phyloP scores from a whole-genome alignment of 2,113 vertebrate genomes.

The Myrmecophaga tridactyla region DNA sequence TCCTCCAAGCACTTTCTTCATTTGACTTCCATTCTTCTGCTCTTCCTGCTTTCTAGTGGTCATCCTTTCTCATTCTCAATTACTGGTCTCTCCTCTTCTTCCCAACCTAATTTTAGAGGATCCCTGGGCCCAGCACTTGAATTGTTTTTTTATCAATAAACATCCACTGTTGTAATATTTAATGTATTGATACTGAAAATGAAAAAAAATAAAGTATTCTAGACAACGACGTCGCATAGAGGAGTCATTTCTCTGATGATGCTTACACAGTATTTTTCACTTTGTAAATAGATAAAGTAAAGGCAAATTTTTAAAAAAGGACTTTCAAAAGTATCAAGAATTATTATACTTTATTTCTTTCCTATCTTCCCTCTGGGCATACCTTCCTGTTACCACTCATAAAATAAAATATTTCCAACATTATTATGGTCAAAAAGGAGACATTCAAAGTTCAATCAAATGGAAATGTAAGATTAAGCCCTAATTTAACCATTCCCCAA shows the following conservation, averaged over 20 bases:
- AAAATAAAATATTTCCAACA: constrained; percentile 8
- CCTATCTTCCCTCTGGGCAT: background rate
- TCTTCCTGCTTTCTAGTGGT: background rate
- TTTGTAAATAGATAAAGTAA: background rate
- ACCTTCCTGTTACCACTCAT: background rate
- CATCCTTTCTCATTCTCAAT: background rate
- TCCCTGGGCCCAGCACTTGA: background rate
- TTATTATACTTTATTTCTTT: background rate
- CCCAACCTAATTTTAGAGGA: background rate
- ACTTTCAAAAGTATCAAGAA: background rate
- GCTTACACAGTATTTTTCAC: background rate
- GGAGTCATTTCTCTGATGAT: background rate
- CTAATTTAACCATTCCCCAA: background rate
- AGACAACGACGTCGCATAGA: background rate
- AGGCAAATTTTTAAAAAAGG: background rate
- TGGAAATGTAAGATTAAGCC: background rate
- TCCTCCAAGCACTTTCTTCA: background rate
- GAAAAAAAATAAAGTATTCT: constrained; percentile 3
- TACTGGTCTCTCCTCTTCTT: background rate
- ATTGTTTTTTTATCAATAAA: background rate
- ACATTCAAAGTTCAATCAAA: background rate
- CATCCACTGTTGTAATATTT: background rate
- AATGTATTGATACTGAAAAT: background rate
- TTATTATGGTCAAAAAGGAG: background rate
- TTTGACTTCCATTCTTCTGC: background rate